These are phyloP conservation scores for Sinosuthora webbiana DNA, from an alignment of 2,113 vertebrate species.

Conservation along the genomic window DNA sequence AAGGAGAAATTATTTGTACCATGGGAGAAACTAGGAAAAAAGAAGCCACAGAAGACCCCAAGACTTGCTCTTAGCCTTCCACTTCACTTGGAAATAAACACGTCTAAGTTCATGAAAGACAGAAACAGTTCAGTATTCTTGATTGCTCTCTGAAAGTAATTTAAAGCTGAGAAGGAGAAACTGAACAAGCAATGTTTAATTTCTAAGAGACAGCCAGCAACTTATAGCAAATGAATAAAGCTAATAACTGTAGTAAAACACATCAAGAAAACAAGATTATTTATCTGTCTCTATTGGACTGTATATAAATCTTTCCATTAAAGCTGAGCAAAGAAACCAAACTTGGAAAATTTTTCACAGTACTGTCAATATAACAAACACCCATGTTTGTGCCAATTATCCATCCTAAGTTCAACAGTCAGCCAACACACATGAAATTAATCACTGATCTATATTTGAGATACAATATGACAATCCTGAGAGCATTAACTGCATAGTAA, in stretches of 20 bases:
- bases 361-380: neutral
- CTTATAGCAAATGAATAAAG: neutral
- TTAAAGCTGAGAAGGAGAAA: neutral
- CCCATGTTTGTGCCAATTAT: neutral
- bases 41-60: neutral
- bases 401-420: neutral
- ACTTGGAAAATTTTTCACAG: neutral
- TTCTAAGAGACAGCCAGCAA: neutral
- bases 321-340: neutral
- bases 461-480: neutral
- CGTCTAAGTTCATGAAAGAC: neutral
- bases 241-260: neutral
- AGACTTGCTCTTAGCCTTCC: neutral
- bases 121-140: neutral
- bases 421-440: neutral
- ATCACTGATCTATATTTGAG: neutral
- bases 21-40: neutral
- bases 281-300: neutral
- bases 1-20: neutral
- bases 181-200: neutral
- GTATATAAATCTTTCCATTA: neutral
- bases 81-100: neutral
- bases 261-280: neutral
- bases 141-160: neutral
- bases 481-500: neutral